Percentiles rank a stretch among this genome's conserved stretches.
Conservation (phyloP, 1,140 invertebrate species). For the Triops cancriformis region DNA sequence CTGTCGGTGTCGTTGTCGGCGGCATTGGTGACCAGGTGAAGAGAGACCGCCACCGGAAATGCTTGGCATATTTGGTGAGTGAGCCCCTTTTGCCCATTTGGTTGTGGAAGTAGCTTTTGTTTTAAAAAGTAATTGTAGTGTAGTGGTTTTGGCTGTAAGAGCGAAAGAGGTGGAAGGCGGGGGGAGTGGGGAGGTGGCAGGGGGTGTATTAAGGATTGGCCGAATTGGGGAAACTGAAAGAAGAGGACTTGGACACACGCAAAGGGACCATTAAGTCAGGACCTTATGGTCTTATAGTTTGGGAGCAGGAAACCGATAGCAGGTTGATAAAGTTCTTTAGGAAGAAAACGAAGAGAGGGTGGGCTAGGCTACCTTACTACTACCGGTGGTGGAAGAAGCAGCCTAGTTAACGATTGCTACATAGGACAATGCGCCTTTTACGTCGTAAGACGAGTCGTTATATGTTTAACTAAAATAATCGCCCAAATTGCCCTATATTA, state of each 20-base stretch:
- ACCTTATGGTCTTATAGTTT: constrained; percentile 8
- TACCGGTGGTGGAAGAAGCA: no score
- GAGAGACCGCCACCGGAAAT: constrained; percentile 2
- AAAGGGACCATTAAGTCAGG: constrained; percentile 6
- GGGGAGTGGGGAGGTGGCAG: background rate
- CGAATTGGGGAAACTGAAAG: background rate
- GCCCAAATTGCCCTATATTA: no score
- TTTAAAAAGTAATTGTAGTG: constrained; percentile 9
- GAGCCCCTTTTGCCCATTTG: background rate
- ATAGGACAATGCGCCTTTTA: no score
- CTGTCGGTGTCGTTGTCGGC: background rate
- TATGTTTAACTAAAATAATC: no score
- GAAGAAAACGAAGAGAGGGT: background rate
- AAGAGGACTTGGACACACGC: constrained; percentile 3
- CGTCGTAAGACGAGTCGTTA: no score
- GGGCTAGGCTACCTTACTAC: no score
- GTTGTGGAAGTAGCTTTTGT: background rate
- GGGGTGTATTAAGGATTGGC: background rate
- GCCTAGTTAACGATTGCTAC: no score
- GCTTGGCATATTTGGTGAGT: background rate
- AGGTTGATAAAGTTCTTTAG: constrained; percentile 11
- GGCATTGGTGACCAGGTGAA: background rate
- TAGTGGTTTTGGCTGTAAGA: constrained; percentile 13
- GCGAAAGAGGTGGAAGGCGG: background rate
- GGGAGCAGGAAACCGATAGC: background rate